Evolutionary conservation across 2,113 vertebrate genomes (phyloP), one percentile per base, ranked within the genome.

Genomic region (Scytalopus superciliaris): DNA sequence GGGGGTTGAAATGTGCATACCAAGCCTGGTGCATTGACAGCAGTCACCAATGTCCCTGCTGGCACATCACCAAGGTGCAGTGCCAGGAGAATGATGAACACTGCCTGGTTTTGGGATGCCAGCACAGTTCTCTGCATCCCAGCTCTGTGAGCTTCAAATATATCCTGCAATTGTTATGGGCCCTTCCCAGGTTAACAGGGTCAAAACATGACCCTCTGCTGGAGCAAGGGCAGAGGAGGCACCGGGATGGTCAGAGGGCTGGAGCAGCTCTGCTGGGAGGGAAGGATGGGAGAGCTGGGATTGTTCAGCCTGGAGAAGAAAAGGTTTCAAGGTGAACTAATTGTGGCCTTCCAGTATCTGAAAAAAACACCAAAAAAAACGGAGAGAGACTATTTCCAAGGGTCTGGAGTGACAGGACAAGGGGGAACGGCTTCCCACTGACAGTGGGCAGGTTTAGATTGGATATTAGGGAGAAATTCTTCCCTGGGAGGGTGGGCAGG

Each of bases 391-490:
- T 1, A 2, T 8, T 5, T 0, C 2, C 53, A 42, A 4, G 12
- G 19, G 10, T 0, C 25, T 63, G 42, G 42, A 67, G 44, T 0
- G 35, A 0, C 35, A 57, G 72, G 44, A 76, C 4, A 27, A 2
- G 1, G 10, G 31, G 37, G 23, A 42, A 42, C 25, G 31, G 35
- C 6, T 56, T 19, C 1, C 1, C 0, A 1, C 4, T 67, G n/a
- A 0, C 24, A 57, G 52, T 66, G 2, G 2, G 4, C 1, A 21
- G 31, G 13, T 2, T 0, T 42, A 1, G 72, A 18, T 44, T 10
- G 37, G 44, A 76, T 9, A 21, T 31, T 86, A 8, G 52, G 72
- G 1, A 35, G 44, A 33, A 76, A 86, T 50, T 21, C 6, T 42
- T 67, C 62, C 52, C 31, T 85, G 44, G 0, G 1, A 42, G 44